These are phyloP conservation scores for Aptenodytes patagonicus DNA, from an alignment of 2,113 vertebrate genomes.

Conservation along the genomic window DNA sequence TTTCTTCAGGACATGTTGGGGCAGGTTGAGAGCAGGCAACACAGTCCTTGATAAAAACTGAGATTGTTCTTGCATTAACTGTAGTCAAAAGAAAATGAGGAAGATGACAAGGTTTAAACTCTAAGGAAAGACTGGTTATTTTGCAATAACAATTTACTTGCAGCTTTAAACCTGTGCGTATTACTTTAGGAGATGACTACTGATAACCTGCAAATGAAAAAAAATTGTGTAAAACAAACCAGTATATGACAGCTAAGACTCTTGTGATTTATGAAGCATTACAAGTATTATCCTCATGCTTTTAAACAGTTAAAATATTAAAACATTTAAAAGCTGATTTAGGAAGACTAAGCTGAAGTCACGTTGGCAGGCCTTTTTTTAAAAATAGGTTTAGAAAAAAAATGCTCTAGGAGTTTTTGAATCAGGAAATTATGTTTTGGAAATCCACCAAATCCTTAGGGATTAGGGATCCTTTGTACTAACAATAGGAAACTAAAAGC, in stretches of 20 bases:
- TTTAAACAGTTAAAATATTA: background rate
- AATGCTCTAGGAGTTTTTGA: background rate
- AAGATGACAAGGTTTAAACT: background rate
- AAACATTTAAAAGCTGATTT: background rate
- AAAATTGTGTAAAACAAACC: background rate
- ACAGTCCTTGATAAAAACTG: background rate
- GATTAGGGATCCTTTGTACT: background rate
- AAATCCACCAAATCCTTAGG: background rate
- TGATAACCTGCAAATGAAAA: background rate
- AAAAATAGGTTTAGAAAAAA: background rate
- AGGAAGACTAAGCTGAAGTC: background rate
- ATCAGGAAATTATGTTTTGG: background rate
- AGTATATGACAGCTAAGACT: background rate
- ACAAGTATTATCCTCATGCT: background rate
- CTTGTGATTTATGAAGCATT: background rate
- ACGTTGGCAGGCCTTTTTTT: background rate
- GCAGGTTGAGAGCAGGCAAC: background rate
- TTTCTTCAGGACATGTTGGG: background rate
- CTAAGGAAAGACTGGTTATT: background rate
- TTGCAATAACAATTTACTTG: background rate
- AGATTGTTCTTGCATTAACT: background rate
- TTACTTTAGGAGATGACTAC: background rate
- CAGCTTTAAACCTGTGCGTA: background rate
- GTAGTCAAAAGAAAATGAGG: background rate
- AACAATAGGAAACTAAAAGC: background rate